Conservation (phyloP, 2,797 vertebrate genomes). For the Melanotaenia parkinsoni region DNA sequence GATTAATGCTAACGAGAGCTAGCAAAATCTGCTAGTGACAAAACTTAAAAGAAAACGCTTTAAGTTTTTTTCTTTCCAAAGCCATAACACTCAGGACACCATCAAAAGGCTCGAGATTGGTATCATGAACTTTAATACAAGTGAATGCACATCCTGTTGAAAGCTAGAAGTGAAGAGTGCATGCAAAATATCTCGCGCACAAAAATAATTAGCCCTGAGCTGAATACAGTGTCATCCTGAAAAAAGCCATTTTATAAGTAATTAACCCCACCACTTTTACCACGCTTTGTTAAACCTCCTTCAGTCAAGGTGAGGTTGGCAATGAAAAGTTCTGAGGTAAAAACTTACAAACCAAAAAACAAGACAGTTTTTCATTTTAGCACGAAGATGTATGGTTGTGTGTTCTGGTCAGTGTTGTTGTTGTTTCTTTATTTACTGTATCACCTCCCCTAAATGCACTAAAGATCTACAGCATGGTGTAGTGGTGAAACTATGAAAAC, state of each 20-base stretch:
- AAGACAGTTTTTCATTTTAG: neutral
- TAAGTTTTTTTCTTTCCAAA: neutral
- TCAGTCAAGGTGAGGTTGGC: neutral
- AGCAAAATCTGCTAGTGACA: neutral
- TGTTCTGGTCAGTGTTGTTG: neutral
- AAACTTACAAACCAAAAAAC: neutral
- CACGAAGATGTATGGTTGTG: neutral
- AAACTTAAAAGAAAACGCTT: neutral
- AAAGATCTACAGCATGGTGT: neutral
- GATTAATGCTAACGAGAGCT: neutral
- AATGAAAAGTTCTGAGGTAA: neutral
- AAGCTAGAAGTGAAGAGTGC: neutral
- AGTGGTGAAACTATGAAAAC: neutral
- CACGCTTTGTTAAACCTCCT: slow-evolving; percentile 5
- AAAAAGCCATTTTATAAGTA: neutral
- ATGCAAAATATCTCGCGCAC: neutral
- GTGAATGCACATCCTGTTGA: neutral
- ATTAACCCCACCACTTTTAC: neutral
- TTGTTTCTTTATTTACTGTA: neutral
- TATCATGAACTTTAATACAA: neutral
- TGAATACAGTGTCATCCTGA: neutral
- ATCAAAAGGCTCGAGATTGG: neutral
- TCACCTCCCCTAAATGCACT: neutral
- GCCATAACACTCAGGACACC: neutral
- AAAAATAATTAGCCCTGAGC: neutral